A percentile compares a stretch with the other conserved stretches of the same genome.
Evolutionary conservation across 2,797 vertebrate genomes (phyloP).

Genomic region (Diglossa cyanea): DNA sequence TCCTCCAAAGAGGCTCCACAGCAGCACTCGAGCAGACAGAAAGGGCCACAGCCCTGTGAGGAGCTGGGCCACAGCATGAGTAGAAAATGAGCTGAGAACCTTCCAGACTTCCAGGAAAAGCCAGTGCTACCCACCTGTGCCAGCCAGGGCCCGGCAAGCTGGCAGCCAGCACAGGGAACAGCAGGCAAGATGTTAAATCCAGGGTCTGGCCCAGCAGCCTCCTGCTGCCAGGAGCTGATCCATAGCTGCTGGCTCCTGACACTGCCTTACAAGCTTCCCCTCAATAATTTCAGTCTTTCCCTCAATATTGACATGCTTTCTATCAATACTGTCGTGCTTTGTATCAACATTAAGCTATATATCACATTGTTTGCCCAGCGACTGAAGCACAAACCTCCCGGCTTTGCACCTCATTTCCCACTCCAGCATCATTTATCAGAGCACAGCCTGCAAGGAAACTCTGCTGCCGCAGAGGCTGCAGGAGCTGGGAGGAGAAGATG

Average conservation of each 20-base stretch:
- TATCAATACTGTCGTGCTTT: background rate
- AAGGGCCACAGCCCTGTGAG: background rate
- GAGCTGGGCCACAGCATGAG: background rate
- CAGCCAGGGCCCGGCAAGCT: background rate
- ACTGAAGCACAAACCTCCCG: background rate
- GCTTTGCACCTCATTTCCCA: background rate
- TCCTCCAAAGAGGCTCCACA: background rate
- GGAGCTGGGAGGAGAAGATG: conserved; percentile 10
- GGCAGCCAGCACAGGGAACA: background rate
- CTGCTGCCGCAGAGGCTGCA: background rate
- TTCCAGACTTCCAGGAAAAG: conserved; percentile 12
- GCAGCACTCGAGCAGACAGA: background rate
- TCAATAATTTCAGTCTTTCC: background rate
- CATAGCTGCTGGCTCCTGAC: background rate
- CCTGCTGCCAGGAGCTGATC: background rate
- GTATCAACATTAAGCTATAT: background rate
- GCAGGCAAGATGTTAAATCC: background rate
- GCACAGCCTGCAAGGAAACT: background rate
- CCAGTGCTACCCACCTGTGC: background rate
- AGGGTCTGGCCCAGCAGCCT: background rate
- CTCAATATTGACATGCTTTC: background rate
- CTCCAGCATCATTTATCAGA: background rate
- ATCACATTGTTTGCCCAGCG: fast-evolving
- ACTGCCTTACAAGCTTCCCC: background rate
- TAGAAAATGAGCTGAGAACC: background rate